These are phyloP conservation scores for Graptemys geographica DNA, from an alignment of 2,797 vertebrate genomes.

Conservation along the genomic window DNA sequence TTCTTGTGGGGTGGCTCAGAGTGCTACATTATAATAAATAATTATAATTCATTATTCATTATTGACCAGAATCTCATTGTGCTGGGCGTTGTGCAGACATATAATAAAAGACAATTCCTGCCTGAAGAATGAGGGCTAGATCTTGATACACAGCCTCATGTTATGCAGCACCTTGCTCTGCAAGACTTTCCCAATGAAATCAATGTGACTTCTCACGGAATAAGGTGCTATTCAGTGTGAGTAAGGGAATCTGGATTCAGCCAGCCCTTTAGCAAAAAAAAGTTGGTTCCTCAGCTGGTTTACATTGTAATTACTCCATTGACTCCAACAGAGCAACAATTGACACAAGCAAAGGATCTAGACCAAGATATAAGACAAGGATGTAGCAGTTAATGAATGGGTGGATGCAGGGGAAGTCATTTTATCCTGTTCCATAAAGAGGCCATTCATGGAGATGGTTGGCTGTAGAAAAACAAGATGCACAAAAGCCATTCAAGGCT, in stretches of 20 bases:
- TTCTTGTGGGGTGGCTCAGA: background rate
- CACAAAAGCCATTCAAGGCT: background rate
- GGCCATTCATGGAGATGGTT: background rate
- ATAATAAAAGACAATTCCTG: background rate
- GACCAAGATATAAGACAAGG: background rate
- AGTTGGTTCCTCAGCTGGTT: background rate
- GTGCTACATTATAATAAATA: background rate
- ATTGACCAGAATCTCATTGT: background rate
- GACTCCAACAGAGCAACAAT: background rate
- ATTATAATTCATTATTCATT: background rate
- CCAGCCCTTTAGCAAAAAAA: no score
- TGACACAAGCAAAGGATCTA: background rate
- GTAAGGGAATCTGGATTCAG: background rate
- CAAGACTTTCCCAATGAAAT: background rate
- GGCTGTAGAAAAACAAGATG: background rate
- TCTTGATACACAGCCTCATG: background rate
- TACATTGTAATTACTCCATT: background rate
- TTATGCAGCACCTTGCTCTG: background rate
- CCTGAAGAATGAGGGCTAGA: background rate
- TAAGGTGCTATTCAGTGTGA: background rate
- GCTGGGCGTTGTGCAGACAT: background rate
- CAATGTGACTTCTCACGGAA: background rate
- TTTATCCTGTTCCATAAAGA: background rate
- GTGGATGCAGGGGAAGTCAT: background rate
- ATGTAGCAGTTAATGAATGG: background rate